A percentile compares a stretch with the other conserved stretches of the same genome.
Evolutionary conservation across 2,113 vertebrate genomes (phyloP).

Genomic region (Montifringilla adamsi): DNA sequence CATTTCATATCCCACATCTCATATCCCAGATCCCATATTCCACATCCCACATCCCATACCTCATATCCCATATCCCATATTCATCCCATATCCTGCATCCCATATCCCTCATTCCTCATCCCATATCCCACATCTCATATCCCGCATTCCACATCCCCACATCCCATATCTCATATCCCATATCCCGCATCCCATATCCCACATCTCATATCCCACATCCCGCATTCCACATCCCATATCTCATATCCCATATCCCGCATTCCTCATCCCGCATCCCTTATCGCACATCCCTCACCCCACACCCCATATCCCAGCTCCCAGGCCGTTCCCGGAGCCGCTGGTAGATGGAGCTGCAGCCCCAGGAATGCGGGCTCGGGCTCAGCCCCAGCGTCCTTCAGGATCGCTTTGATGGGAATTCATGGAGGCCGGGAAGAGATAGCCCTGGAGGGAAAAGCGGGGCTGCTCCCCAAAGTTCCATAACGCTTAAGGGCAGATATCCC

Average conservation of each 20-base stretch:
- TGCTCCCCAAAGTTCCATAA: not conserved
- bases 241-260: rapidly evolving
- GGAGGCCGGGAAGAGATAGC: not conserved
- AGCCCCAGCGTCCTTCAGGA: not conserved
- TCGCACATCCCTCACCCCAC: rapidly evolving
- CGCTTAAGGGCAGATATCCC: not conserved
- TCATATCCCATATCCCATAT: rapidly evolving
- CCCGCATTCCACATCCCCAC: rapidly evolving
- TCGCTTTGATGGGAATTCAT: not conserved
- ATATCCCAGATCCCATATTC: too few relatives aligned
- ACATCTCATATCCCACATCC: rapidly evolving
- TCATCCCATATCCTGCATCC: not conserved
- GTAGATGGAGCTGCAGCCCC: slow-evolving; percentile 74
- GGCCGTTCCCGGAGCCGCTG: not conserved
- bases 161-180: rapidly evolving
- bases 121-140: rapidly evolving
- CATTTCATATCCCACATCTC: too few relatives aligned
- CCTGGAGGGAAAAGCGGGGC: not conserved
- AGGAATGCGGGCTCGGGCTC: slow-evolving; percentile 38
- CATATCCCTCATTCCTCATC: not conserved
- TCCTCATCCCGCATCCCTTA: rapidly evolving
- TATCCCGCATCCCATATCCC: rapidly evolving
- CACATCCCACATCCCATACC: rapidly evolving
- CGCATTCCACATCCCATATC: rapidly evolving
- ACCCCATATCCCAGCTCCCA: not conserved